Conservation (phyloP, 2,888 invertebrate genomes). For the Tryphoninae sp. region DNA sequence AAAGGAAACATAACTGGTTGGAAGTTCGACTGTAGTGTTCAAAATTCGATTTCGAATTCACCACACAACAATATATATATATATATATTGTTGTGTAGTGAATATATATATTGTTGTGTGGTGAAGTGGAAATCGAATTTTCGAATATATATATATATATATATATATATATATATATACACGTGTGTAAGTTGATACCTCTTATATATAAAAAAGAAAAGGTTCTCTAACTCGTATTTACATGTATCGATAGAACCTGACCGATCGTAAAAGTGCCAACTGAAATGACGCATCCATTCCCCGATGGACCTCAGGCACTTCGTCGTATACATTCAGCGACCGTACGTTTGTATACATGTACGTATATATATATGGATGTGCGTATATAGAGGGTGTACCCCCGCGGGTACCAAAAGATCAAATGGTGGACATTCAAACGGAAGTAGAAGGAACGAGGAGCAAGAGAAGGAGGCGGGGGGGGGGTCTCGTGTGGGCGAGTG, state of each 20-base stretch:
- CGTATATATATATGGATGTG: not conserved
- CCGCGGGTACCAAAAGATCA: slow-evolving; percentile 62
- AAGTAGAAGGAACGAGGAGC: slow-evolving; percentile 37
- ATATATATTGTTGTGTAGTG: too few species aligned
- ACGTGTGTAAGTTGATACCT: slow-evolving; percentile 5
- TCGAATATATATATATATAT: not conserved
- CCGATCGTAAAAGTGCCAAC: slow-evolving; percentile 65
- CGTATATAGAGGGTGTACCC: slow-evolving; percentile 25
- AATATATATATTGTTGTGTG: too few species aligned
- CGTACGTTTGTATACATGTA: not conserved
- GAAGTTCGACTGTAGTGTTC: not conserved
- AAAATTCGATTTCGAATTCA: not conserved
- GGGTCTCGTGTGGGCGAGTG: slow-evolving; percentile 46
- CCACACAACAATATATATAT: not conserved
- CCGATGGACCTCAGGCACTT: slow-evolving; percentile 7
- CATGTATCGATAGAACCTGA: slow-evolving; percentile 64
- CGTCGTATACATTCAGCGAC: not conserved
- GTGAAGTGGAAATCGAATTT: too few species aligned
- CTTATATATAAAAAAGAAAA: slow-evolving; percentile 49
- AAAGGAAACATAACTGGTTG: not conserved
- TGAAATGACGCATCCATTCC: slow-evolving; percentile 41
- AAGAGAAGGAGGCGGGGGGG: slow-evolving; percentile 2
- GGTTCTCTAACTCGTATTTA: slow-evolving; percentile 64
- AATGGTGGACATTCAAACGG: slow-evolving; percentile 65
- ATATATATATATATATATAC: not conserved